Evolutionary conservation across 2,113 vertebrate genomes (phyloP).

Genomic region (Elephantulus edwardii): DNA sequence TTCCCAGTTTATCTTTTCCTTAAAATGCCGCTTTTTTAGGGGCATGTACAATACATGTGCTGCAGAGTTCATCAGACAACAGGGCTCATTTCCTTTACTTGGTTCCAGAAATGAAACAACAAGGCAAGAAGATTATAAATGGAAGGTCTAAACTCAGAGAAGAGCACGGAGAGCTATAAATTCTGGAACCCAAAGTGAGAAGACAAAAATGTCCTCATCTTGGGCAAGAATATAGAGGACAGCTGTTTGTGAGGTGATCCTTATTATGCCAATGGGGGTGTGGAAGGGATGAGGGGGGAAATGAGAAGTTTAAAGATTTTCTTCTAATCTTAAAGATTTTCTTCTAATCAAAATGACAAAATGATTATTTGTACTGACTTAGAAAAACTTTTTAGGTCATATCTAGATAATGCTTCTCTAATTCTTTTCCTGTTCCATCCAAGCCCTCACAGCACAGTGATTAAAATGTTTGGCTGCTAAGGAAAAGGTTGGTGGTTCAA

Average conservation of each 20-base stretch:
- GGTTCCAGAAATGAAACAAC: not conserved
- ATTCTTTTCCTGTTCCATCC: not conserved
- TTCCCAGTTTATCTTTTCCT: not conserved
- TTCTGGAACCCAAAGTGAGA: not conserved
- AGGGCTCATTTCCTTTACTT: not conserved
- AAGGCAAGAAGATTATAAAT: not conserved
- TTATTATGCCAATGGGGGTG: too few relatives aligned
- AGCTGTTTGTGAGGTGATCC: not conserved
- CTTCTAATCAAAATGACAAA: not conserved
- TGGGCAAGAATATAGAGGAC: not conserved
- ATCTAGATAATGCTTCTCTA: not conserved
- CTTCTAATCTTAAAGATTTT: too few relatives aligned
- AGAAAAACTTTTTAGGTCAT: not conserved
- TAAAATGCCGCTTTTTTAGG: not conserved
- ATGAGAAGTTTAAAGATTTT: not conserved
- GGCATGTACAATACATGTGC: not conserved
- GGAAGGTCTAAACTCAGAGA: not conserved
- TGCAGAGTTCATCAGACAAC: not conserved
- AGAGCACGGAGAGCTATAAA: not conserved
- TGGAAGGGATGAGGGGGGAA: not conserved
- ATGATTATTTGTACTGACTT: not conserved
- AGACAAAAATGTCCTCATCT: not conserved
- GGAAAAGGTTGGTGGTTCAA: too few relatives aligned
- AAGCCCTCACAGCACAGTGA: too few relatives aligned
- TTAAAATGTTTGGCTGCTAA: too few relatives aligned